phyloP scores from a whole-genome alignment of 2,113 vertebrate genomes.

The Rhinogobius similis region DNA sequence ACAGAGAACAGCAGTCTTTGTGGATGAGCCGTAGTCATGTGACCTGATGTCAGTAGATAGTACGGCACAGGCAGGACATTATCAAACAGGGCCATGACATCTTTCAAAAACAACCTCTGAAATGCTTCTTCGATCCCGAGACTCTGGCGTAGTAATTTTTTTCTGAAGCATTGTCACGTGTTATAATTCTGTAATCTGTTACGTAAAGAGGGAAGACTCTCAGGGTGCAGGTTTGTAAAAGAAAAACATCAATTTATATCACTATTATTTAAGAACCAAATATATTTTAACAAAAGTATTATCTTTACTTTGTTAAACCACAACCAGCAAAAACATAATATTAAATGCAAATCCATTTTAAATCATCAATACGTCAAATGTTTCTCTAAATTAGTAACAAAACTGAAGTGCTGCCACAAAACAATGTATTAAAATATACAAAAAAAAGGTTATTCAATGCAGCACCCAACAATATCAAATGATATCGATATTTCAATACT shows the following conservation, averaged over 20 bases:
- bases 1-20: slow-evolving; percentile 35
- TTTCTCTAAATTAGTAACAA: no score
- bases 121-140: slow-evolving; percentile 31
- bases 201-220: background rate
- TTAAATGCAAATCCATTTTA: no score
- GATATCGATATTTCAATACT: no score
- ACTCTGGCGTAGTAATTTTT: background rate
- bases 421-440: no score
- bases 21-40: slow-evolving; percentile 52
- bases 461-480: no score
- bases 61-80: slow-evolving; percentile 56
- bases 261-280: no score
- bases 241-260: background rate
- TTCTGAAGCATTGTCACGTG: background rate
- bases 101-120: slow-evolving; percentile 19
- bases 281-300: no score
- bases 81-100: slow-evolving; percentile 37
- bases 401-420: no score
- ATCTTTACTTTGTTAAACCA: no score
- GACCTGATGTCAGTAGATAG: slow-evolving; percentile 60
- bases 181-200: background rate
- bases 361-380: no score
- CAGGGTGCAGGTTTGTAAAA: background rate
- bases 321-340: no score
- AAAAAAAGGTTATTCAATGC: no score